Conservation (phyloP, 1,140 invertebrate species). For the Aphidius gifuensis region DNA sequence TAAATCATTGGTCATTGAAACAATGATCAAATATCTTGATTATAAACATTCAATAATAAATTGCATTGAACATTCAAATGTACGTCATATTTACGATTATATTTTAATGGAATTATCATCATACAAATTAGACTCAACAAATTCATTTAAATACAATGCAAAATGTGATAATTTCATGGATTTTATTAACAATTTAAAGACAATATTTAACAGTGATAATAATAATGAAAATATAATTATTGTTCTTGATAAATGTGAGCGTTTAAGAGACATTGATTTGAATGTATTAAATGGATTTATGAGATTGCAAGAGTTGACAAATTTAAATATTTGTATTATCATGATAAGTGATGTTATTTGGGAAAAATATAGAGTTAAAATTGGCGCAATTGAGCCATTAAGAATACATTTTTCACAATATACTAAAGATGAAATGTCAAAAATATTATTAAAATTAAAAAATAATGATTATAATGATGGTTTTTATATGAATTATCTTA, state of each 20-base stretch:
- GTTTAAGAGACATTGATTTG: constrained; percentile 68
- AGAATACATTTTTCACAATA: constrained; percentile 80
- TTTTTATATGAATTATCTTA: constrained; percentile 76
- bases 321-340: constrained; percentile 71
- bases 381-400: constrained; percentile 70
- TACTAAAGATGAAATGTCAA: constrained; percentile 70
- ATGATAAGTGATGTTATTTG: constrained; percentile 75
- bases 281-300: constrained; percentile 71
- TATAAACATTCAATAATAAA: constrained; percentile 70
- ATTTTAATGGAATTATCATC: constrained; percentile 63
- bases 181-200: constrained; percentile 63
- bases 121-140: constrained; percentile 40
- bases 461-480: constrained; percentile 41
- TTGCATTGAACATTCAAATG: constrained; percentile 77
- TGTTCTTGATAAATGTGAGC: constrained; percentile 77
- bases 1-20: constrained; percentile 68
- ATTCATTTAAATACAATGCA: constrained; percentile 46
- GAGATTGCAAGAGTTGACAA: constrained; percentile 70
- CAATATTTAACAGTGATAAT: constrained; percentile 31
- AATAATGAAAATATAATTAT: constrained; percentile 55
- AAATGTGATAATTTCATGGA: constrained; percentile 72
- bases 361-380: constrained; percentile 73
- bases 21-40: constrained; percentile 59
- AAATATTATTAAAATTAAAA: constrained; percentile 63
- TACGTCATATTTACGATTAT: constrained; percentile 73